These are phyloP conservation scores for Acleris literana DNA, from an alignment of 2,888 invertebrate genomes.

Conservation along the genomic window DNA sequence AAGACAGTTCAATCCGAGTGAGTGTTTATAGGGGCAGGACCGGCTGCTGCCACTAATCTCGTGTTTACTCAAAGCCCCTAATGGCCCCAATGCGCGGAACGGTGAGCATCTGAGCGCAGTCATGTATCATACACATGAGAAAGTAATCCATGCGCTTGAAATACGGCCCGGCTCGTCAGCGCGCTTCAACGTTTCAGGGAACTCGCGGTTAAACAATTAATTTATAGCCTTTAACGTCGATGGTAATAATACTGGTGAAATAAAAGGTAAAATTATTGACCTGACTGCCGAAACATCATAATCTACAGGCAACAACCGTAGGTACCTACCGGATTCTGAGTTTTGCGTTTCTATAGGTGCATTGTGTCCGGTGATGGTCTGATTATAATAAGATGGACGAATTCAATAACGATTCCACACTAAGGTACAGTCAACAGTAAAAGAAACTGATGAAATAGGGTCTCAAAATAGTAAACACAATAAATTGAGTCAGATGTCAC, in stretches of 20 bases:
- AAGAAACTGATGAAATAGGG: no score
- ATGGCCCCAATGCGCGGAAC: constrained; percentile 73
- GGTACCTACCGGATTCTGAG: no score
- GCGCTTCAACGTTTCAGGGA: constrained; percentile 59
- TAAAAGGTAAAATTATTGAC: constrained; percentile 26
- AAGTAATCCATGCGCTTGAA: constrained; percentile 74
- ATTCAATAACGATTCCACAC: no score
- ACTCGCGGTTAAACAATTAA: constrained; percentile 52
- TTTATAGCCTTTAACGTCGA: constrained; percentile 49
- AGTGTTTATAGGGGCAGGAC: neutral
- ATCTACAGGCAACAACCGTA: no score
- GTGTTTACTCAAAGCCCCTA: constrained; percentile 80
- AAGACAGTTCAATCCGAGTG: neutral
- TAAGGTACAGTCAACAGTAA: no score
- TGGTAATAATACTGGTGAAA: constrained; percentile 39
- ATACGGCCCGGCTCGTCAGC: constrained; percentile 64
- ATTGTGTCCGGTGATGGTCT: no score
- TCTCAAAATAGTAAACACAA: no score
- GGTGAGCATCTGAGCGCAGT: constrained; percentile 63
- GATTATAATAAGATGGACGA: no score
- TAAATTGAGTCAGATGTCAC: no score
- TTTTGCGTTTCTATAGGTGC: no score
- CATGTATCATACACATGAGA: constrained; percentile 80
- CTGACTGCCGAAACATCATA: constrained; percentile 20
- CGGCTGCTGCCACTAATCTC: constrained; percentile 59